Evolutionary conservation across 2,113 vertebrate genomes (phyloP).

Genomic region (Trogon melanurus): DNA sequence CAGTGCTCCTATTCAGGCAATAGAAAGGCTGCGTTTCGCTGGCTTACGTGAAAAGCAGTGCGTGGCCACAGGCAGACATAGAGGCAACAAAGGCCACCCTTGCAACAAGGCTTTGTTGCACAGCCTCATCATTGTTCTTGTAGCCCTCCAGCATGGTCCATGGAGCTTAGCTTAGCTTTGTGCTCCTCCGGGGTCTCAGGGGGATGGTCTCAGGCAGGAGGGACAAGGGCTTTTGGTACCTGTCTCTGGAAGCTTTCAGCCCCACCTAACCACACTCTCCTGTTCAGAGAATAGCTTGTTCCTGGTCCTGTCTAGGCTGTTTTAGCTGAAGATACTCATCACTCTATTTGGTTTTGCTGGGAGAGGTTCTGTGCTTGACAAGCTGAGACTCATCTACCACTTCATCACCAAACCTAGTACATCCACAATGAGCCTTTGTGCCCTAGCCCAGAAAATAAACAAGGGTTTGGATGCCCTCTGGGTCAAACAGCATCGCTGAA

Average conservation of each 20-base stretch:
- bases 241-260: not conserved
- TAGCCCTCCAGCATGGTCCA: slow-evolving; percentile 43
- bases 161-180: slow-evolving; percentile 42
- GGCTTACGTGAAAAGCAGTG: slow-evolving; percentile 63
- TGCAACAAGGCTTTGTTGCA: slow-evolving; percentile 63
- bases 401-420: slow-evolving; percentile 19
- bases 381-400: slow-evolving; percentile 46
- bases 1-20: slow-evolving; percentile 59
- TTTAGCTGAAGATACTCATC: not conserved
- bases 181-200: not conserved
- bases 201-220: not conserved
- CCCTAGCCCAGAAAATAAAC: slow-evolving; percentile 53
- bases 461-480: slow-evolving; percentile 38
- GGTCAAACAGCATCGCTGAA: slow-evolving; percentile 25
- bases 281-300: not conserved
- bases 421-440: slow-evolving; percentile 27
- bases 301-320: not conserved
- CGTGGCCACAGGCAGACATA: slow-evolving; percentile 46
- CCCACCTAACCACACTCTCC: not conserved
- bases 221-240: not conserved
- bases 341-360: not conserved
- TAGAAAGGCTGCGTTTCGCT: slow-evolving; percentile 63
- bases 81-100: slow-evolving; percentile 57
- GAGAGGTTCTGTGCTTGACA: slow-evolving; percentile 16
- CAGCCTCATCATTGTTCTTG: slow-evolving; percentile 61